These are phyloP conservation scores for Erpetoichthys calabaricus DNA, from an alignment of 2,797 vertebrate species.

Conservation along the genomic window DNA sequence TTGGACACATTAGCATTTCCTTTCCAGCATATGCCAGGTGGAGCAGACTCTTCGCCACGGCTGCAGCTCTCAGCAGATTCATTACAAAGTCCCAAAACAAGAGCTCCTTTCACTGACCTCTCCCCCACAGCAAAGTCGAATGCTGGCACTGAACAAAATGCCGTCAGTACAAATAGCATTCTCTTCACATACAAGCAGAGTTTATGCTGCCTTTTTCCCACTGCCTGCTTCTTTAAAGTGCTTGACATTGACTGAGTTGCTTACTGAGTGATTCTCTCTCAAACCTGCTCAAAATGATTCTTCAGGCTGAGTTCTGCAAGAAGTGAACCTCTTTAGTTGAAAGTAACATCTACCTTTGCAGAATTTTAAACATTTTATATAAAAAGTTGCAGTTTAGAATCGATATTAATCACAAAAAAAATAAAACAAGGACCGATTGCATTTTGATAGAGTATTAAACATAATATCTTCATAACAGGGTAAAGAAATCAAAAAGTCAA, in stretches of 20 bases:
- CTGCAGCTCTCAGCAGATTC: constrained; percentile 24
- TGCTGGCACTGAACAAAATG: constrained; percentile 28
- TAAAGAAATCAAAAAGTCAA: no score
- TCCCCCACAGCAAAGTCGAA: constrained; percentile 29
- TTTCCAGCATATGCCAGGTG: constrained; percentile 35
- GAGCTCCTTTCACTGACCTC: constrained; percentile 35
- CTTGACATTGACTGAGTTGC: constrained; percentile 36
- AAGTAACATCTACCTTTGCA: no score
- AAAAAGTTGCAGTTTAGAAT: no score
- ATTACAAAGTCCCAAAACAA: constrained; percentile 42
- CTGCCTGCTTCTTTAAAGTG: constrained; percentile 27
- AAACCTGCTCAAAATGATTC: no score
- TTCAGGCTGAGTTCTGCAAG: no score
- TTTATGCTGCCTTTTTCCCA: constrained; percentile 29
- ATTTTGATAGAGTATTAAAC: no score
- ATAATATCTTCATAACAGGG: no score
- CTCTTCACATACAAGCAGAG: constrained; percentile 39
- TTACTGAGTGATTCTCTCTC: constrained; percentile 14
- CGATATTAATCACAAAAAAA: no score
- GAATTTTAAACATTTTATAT: no score
- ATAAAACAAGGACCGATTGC: no score
- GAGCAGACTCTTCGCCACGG: constrained; percentile 34
- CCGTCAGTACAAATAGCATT: constrained; percentile 38
- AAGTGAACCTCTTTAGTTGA: no score
- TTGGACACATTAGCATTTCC: constrained; percentile 19